A percentile compares a stretch with the other conserved stretches of the same genome.
Conservation (phyloP, 2,888 invertebrate genomes). For the Plagiodera versicolora region DNA sequence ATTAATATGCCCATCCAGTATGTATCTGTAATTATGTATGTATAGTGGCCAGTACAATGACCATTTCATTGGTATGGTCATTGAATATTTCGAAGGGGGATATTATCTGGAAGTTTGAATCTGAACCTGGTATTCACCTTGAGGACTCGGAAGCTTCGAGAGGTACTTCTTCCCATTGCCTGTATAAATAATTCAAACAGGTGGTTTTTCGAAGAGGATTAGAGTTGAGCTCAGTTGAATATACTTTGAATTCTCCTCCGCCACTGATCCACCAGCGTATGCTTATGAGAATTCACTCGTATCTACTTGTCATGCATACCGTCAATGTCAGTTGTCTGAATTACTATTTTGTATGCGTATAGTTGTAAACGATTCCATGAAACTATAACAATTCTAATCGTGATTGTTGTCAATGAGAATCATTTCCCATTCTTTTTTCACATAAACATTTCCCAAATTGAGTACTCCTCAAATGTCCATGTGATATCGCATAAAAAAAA, state of each 20-base stretch:
- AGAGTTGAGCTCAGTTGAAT: background rate
- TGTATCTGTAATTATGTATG: slow-evolving; percentile 20
- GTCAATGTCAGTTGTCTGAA: slow-evolving; percentile 41
- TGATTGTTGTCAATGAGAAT: slow-evolving; percentile 26
- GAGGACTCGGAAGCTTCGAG: background rate
- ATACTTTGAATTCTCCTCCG: background rate
- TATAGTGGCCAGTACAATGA: slow-evolving; percentile 14
- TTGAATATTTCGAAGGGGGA: background rate
- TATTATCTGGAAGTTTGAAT: background rate
- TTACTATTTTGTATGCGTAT: slow-evolving; percentile 43
- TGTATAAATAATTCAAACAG: too few species aligned
- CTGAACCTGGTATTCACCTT: background rate
- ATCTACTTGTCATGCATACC: slow-evolving; percentile 37
- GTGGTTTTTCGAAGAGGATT: too few species aligned
- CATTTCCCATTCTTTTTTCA: slow-evolving; percentile 23
- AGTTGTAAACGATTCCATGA: slow-evolving; percentile 39
- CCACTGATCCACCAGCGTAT: slow-evolving; percentile 11
- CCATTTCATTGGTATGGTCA: background rate
- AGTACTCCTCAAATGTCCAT: too few species aligned
- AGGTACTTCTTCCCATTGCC: background rate
- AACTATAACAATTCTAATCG: slow-evolving; percentile 33
- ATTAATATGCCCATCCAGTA: slow-evolving; percentile 24
- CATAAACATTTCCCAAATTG: slow-evolving; percentile 23
- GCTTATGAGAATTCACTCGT: background rate
- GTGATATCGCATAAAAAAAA: too few species aligned